phyloP scores from a whole-genome alignment of 1,140 invertebrate genomes.

The Anoplolepis gracilipes region DNA sequence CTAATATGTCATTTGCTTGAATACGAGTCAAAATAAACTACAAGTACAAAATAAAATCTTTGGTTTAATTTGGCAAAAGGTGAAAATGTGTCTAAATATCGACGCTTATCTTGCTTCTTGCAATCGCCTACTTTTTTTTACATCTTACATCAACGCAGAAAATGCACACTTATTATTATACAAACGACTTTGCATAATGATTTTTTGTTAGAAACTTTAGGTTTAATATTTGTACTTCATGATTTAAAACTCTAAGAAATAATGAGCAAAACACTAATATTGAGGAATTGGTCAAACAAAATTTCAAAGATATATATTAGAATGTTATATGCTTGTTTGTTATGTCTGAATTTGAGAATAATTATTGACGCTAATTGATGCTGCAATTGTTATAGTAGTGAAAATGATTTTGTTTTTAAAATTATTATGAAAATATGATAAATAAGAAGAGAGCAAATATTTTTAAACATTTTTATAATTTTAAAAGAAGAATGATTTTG shows the following conservation, averaged over 20 bases:
- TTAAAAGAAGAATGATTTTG: no score
- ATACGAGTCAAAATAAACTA: no score
- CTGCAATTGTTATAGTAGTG: not conserved
- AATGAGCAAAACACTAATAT: slow-evolving; percentile 42
- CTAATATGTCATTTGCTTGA: not conserved
- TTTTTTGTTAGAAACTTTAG: slow-evolving; percentile 15
- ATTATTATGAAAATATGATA: not conserved
- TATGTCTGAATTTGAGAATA: slow-evolving; percentile 1
- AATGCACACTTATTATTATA: slow-evolving; percentile 18
- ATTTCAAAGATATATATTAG: slow-evolving; percentile 24
- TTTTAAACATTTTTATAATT: not conserved
- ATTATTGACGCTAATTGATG: slow-evolving; percentile 16
- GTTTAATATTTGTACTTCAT: slow-evolving; percentile 37
- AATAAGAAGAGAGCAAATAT: not conserved
- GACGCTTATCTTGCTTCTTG: not conserved
- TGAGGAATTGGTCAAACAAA: slow-evolving; percentile 19
- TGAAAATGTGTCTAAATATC: not conserved
- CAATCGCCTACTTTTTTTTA: slow-evolving; percentile 2
- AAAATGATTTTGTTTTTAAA: not conserved
- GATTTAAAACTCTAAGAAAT: slow-evolving; percentile 14
- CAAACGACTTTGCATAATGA: slow-evolving; percentile 1
- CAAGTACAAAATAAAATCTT: not conserved
- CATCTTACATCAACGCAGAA: slow-evolving; percentile 21
- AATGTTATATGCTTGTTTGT: slow-evolving; percentile 41
- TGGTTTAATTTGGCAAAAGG: not conserved